phyloP scores from a whole-genome alignment of 2,888 invertebrate species.

The Autographa gamma region DNA sequence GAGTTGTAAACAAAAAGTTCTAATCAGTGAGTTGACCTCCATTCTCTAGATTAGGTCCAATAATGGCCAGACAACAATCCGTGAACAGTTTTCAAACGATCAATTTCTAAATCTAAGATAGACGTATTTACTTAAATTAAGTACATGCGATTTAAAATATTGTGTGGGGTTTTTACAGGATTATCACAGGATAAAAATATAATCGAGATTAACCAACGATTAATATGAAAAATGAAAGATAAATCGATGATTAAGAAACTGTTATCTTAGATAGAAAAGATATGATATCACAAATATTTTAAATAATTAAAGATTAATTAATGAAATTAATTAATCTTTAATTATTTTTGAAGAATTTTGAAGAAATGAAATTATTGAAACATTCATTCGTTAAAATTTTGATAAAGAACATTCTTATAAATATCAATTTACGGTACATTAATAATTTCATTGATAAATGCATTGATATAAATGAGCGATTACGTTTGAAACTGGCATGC shows the following conservation, averaged over 20 bases:
- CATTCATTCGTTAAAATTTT: conserved; percentile 38
- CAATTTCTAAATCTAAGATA: neutral
- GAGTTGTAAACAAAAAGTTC: conserved; percentile 1
- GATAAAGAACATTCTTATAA: neutral
- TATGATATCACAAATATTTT: conserved; percentile 46
- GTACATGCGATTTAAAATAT: conserved; percentile 10
- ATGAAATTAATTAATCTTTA: too few species aligned
- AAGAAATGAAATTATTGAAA: conserved; percentile 33
- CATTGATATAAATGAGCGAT: neutral
- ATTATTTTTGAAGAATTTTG: too few species aligned
- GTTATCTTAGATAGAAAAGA: conserved; percentile 50
- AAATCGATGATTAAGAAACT: conserved; percentile 39
- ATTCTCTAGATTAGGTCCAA: neutral
- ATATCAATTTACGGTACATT: neutral
- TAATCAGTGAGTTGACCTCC: neutral
- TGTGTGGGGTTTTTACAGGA: conserved; percentile 37
- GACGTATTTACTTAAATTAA: neutral
- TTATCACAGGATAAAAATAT: conserved; percentile 51
- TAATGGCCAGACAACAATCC: neutral
- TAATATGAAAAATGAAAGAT: conserved; percentile 44
- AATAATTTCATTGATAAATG: neutral
- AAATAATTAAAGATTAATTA: conserved; percentile 54
- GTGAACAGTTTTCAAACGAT: neutral
- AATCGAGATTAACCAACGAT: conserved; percentile 49
- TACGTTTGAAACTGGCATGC: neutral